Percentiles rank a stretch among this genome's conserved stretches.
Evolutionary conservation across 2,888 invertebrate genomes (phyloP).

Genomic region (Epinotia brunnichana): DNA sequence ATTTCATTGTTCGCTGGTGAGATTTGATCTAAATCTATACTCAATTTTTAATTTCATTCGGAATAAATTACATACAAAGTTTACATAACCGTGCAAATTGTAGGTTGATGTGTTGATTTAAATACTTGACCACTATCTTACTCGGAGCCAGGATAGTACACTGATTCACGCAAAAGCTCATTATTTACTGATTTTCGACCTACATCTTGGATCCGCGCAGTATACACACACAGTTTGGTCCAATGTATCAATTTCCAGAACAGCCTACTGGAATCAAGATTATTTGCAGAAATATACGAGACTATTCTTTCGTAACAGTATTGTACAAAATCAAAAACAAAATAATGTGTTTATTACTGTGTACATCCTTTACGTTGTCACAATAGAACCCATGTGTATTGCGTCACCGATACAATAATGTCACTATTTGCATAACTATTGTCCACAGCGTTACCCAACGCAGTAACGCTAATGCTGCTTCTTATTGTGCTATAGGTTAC

Average conservation of each 20-base stretch:
- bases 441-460: conserved; percentile 29
- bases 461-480: conserved; percentile 18
- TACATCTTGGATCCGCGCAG: background rate
- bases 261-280: background rate
- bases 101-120: conserved; percentile 9
- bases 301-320: background rate
- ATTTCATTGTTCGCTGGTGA: conserved; percentile 41
- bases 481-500: conserved; percentile 30
- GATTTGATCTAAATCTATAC: conserved; percentile 41
- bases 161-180: background rate
- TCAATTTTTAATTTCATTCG: conserved; percentile 34
- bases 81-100: conserved; percentile 16
- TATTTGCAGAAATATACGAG: background rate
- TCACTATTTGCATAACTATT: conserved; percentile 38
- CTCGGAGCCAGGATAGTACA: background rate
- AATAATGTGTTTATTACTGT: background rate
- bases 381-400: conserved; percentile 7
- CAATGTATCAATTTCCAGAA: background rate
- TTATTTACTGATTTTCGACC: background rate
- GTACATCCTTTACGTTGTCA: conserved; percentile 1
- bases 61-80: conserved; percentile 29
- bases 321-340: background rate
- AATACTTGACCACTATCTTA: conserved; percentile 10
- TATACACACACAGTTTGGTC: background rate
- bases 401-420: conserved; percentile 35